Evolutionary conservation across 2,888 invertebrate genomes (phyloP), one percentile per base, ranked within the genome.

Genomic region (Clivina fossor): DNA sequence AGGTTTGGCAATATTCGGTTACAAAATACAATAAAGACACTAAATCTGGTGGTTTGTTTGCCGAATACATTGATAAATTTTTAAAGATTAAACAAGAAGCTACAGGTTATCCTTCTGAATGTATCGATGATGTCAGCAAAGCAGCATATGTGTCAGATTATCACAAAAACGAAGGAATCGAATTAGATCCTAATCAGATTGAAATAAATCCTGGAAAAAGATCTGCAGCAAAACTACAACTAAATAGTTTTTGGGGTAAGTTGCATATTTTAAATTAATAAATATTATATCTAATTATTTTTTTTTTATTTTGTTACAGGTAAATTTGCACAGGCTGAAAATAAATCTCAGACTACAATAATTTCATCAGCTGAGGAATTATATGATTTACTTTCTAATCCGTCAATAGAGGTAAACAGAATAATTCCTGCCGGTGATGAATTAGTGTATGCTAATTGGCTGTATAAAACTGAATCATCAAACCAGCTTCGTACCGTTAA

Each of bases 1-100:
- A 69, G 59, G 65, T 71, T 16, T 70, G 68, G 65, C 62, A 68
- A 50, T 71, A 69, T 51, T 35, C 64, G 19, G 46, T 62, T 24
- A 60, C 63, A 0, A 40, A 56, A 9, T 65, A 63, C 22, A 56
- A 66, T 50, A 57, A 11, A 24, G 51, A 47, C 2, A 56, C 53
- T 11, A 59, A 59, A 13, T 19, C 30, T 2, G 66, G 59, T 0
- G 68, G 69, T 3, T 48, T 71, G 9, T 71, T 72, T 59, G 51
- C 64, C 2, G 61, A 60, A 1, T 71, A 68, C 57, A 64, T 71
- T 1, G 62, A 69, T 32, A 60, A 41, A 4, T 65, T 64, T 46
- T 22, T 65, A 8, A 65, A 66, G 57, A 60, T 63, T 1, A 66
- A 69, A 58, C 63, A 64, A 18, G 62, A 68, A 56, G 49, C 63